Percentiles rank a stretch among this genome's conserved stretches.
phyloP scores from a whole-genome alignment of 2,888 invertebrate species.

The Miltochrista miniata region DNA sequence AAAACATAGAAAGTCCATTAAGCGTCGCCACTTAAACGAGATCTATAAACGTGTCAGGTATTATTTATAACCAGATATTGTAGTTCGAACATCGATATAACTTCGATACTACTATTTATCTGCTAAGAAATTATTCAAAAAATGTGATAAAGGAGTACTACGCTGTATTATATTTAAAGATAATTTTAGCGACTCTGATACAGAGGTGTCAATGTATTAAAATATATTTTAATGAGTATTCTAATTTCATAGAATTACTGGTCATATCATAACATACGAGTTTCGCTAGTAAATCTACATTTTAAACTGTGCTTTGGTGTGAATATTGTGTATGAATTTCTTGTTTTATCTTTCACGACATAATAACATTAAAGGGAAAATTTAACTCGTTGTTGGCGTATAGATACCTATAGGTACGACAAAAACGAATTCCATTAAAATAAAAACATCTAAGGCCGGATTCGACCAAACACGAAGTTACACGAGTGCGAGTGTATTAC shows the following conservation, averaged over 20 bases:
- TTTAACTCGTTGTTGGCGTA: no score
- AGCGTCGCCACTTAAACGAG: slow-evolving; percentile 48
- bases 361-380: no score
- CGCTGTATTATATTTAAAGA: slow-evolving; percentile 4
- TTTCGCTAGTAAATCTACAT: neutral
- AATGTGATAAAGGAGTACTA: slow-evolving; percentile 26
- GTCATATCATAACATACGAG: neutral
- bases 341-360: neutral
- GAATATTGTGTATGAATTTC: neutral
- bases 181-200: neutral
- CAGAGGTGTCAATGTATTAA: neutral
- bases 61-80: slow-evolving; percentile 14
- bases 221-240: slow-evolving; percentile 7
- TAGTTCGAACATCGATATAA: slow-evolving; percentile 17
- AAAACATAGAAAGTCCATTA: slow-evolving; percentile 64
- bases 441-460: no score
- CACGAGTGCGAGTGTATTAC: no score
- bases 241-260: slow-evolving; percentile 1
- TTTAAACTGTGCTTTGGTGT: neutral
- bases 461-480: no score
- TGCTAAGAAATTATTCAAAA: slow-evolving; percentile 17
- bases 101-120: slow-evolving; percentile 15
- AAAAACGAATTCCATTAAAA: no score
- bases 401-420: no score
- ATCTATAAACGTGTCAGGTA: slow-evolving; percentile 11